Base-by-base conservation (phyloP, 2,888 invertebrate species). In the Amphimallon solstitiale region DNA sequence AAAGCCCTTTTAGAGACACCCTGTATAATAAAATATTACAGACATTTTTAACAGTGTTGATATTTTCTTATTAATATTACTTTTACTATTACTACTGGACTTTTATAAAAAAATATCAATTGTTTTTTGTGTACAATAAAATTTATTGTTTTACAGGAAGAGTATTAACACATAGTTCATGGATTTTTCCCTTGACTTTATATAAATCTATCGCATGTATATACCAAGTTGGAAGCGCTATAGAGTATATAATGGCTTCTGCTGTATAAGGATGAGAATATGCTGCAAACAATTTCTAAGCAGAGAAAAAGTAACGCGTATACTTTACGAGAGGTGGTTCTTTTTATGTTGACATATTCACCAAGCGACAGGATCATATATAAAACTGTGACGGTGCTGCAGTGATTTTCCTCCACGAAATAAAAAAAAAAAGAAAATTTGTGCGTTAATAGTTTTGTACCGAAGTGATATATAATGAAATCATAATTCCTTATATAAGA, bases 381-480 rank as follows among this genome's bases (percentile, higher is more conserved):
- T 35, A 51, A 51, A 14, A 51, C 15, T 14, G 17, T 9, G 10
- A 14, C 35, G 12, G 1, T 35, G 5, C 5, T 4, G 15, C 12
- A 6, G 38, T 19, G 54, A 54, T 54, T 54, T 54, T 54, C 9
- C 40, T 37, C n/a, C n/a, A n/a, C n/a, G n/a, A n/a, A n/a, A n/a
- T n/a, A 15, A 2, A 4, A 17, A 10, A 51, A 14, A 15, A 6
- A 51, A 17, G 15, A 51, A 9, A 29, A 29, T 9, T 14, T 6
- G 19, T 21, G 7, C 40, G 14, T 34, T 54, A 12, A 38, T 38
- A 14, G 38, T 40, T 9, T 9, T 38, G 38, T 7, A 54, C 21
- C 6, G 21, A 54, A 29, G 19, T 40, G 38, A 61, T 19, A 61
- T 61, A 61, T 61, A 61, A 48, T 61, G 48, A 61, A 49, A 61